phyloP scores from a whole-genome alignment of 2,888 invertebrate species.

The Drosophila nigritarsus region DNA sequence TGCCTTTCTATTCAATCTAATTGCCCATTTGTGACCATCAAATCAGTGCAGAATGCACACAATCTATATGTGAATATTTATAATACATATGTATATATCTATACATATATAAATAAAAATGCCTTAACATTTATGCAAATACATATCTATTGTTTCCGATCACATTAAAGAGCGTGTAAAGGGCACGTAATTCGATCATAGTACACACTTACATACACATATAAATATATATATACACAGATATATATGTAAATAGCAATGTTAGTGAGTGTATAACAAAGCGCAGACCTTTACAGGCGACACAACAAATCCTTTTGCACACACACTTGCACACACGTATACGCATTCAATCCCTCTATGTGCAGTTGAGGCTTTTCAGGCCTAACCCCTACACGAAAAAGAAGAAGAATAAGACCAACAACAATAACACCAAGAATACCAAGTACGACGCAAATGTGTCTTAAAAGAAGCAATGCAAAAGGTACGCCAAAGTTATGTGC shows the following conservation, averaged over 20 bases:
- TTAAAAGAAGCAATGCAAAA: slow-evolving; percentile 68
- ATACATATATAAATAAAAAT: slow-evolving; percentile 15
- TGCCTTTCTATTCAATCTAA: neutral
- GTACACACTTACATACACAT: slow-evolving; percentile 17
- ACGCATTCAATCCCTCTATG: slow-evolving; percentile 63
- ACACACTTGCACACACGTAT: slow-evolving; percentile 4
- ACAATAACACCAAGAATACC: slow-evolving; percentile 22
- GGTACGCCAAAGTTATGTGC: slow-evolving; percentile 77
- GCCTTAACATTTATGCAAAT: slow-evolving; percentile 37
- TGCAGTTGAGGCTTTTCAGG: slow-evolving; percentile 64
- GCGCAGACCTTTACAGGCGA: slow-evolving; percentile 49
- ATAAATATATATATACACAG: slow-evolving; percentile 9
- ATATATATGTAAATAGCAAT: slow-evolving; percentile 8
- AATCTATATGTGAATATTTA: slow-evolving; percentile 4
- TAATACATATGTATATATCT: slow-evolving; percentile 12
- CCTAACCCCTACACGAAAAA: slow-evolving; percentile 45
- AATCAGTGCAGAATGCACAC: slow-evolving; percentile 22
- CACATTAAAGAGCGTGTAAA: slow-evolving; percentile 53
- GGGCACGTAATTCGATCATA: slow-evolving; percentile 69
- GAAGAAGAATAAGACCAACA: slow-evolving; percentile 20
- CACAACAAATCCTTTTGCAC: slow-evolving; percentile 54
- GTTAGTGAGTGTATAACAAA: slow-evolving; percentile 43
- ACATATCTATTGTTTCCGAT: slow-evolving; percentile 52
- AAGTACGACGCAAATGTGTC: slow-evolving; percentile 61
- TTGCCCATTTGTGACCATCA: neutral